phyloP scores from a whole-genome alignment of 2,888 invertebrate species.

The Thecocarcelia acutangulata region DNA sequence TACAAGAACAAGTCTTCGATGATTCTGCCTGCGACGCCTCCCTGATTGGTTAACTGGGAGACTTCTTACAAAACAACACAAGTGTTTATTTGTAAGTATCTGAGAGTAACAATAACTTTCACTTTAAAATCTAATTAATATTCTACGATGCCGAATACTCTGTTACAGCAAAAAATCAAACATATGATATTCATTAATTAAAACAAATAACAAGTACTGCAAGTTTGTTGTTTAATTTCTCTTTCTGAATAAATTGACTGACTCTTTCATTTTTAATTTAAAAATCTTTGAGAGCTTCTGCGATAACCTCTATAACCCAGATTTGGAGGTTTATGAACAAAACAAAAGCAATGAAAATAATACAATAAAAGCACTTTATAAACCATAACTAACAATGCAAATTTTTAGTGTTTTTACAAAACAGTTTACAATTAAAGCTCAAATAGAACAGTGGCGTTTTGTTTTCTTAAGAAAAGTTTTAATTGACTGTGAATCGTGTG shows the following conservation, averaged over 20 bases:
- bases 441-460: conserved; percentile 35
- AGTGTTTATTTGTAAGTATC: background rate
- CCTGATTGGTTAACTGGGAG: too few relatives aligned
- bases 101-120: conserved; percentile 22
- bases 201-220: conserved; percentile 5
- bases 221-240: conserved; percentile 36
- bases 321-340: conserved; percentile 52
- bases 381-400: conserved; percentile 57
- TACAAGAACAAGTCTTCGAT: too few relatives aligned
- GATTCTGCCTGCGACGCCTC: too few relatives aligned
- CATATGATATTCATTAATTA: conserved; percentile 2
- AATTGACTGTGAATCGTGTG: conserved; percentile 35
- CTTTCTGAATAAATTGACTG: conserved; percentile 13
- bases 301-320: conserved; percentile 64
- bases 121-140: conserved; percentile 6
- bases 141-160: conserved; percentile 20
- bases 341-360: conserved; percentile 26
- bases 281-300: conserved; percentile 46
- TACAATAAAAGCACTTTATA: conserved; percentile 36
- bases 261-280: conserved; percentile 40
- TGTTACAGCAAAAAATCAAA: background rate
- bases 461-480: conserved; percentile 17
- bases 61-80: background rate
- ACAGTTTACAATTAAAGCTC: conserved; percentile 57
- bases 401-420: conserved; percentile 48